phyloP scores from a whole-genome alignment of 2,888 invertebrate species.

The Steromphala cineraria region DNA sequence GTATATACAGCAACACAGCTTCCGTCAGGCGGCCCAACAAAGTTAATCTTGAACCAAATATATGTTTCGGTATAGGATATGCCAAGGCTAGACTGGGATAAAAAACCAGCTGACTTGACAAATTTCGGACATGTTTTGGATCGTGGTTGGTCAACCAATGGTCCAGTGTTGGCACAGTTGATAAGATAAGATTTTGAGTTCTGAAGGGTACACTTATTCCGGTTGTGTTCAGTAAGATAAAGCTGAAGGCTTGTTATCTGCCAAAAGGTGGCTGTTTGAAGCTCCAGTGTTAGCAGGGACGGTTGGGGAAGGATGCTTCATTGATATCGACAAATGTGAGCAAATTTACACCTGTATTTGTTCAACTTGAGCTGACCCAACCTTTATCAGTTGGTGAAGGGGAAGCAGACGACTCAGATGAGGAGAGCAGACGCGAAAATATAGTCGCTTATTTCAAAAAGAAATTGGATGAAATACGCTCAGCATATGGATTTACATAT shows the following conservation, averaged over 20 bases:
- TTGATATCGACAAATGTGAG: neutral
- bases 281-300: neutral
- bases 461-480: neutral
- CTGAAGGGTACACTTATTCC: no score
- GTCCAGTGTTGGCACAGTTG: no score
- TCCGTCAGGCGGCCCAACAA: no score
- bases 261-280: neutral
- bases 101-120: neutral
- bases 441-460: neutral
- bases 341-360: constrained; percentile 10
- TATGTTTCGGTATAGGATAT: no score
- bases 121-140: neutral
- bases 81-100: no score
- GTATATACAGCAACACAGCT: no score
- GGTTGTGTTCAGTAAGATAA: neutral
- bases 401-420: neutral
- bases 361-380: neutral
- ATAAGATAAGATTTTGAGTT: no score
- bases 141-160: no score
- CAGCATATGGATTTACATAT: neutral
- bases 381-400: constrained; percentile 1
- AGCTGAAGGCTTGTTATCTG: neutral
- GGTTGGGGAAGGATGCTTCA: neutral
- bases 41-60: no score
- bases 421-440: neutral